These are phyloP conservation scores for Lytechinus pictus DNA, from an alignment of 35 echinoderm and acorn worm genomes.

Conservation along the genomic window DNA sequence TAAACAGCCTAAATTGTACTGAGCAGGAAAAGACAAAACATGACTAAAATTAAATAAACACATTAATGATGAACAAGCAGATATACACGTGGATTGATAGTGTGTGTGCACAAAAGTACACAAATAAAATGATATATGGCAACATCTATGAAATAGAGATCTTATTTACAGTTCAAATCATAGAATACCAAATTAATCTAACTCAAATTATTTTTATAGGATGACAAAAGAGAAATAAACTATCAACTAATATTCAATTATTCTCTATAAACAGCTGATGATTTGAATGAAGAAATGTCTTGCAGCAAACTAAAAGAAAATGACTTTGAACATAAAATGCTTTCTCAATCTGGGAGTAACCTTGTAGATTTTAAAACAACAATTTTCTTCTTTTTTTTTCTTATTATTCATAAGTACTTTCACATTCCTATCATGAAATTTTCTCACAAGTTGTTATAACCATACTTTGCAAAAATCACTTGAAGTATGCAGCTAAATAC, in stretches of 20 bases:
- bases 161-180: neutral
- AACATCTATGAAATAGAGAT: neutral
- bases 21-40: neutral
- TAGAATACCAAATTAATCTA: neutral
- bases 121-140: neutral
- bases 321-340: neutral
- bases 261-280: neutral
- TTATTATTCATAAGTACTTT: neutral
- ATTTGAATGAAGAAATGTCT: neutral
- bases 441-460: neutral
- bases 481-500: neutral
- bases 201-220: neutral
- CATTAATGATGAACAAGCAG: neutral
- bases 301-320: neutral
- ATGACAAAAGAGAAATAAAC: neutral
- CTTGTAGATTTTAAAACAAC: neutral
- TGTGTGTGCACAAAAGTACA: neutral
- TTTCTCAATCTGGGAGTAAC: neutral
- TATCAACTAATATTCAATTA: neutral
- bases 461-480: neutral
- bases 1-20: too few species aligned
- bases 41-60: neutral
- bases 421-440: neutral
- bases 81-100: neutral
- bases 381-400: neutral